Conservation (phyloP, 2,113 vertebrate species). For the Paracanthobrama guichenoti region DNA sequence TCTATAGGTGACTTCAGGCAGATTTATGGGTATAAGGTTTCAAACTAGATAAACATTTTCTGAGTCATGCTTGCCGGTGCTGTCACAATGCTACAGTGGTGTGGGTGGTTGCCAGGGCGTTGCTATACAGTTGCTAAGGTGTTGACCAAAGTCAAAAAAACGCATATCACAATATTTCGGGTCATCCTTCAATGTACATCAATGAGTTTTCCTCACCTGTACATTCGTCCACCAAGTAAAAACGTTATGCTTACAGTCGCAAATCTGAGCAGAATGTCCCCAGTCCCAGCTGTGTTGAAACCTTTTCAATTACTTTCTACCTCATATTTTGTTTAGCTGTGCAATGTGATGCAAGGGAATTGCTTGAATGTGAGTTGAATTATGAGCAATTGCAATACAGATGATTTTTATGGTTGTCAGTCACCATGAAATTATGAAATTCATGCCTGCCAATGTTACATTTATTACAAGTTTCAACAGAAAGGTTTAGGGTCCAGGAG, state of each 20-base stretch:
- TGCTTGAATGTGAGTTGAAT: slow-evolving; percentile 13
- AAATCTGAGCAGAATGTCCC: not conserved
- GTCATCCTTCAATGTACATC: too few species aligned
- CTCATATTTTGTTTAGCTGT: not conserved
- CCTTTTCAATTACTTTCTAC: not conserved
- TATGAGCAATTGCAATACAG: slow-evolving; percentile 20
- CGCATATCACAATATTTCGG: too few species aligned
- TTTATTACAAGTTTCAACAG: not conserved
- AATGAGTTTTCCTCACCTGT: not conserved
- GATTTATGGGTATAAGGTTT: not conserved
- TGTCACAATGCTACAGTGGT: too few species aligned
- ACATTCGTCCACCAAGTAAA: not conserved
- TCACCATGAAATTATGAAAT: slow-evolving; percentile 14
- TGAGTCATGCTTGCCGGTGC: too few species aligned
- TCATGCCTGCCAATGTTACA: not conserved
- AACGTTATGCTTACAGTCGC: not conserved
- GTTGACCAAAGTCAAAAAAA: too few species aligned
- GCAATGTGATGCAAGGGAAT: not conserved
- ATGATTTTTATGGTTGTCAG: slow-evolving; percentile 3
- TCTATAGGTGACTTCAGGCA: not conserved
- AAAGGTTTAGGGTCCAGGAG: not conserved
- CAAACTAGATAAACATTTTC: not conserved
- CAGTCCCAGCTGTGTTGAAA: not conserved
- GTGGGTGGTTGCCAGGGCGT: too few species aligned
- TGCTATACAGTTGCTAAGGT: too few species aligned